Evolutionary conservation across 35 echinoderm and acorn worm genomes (phyloP), one percentile per base, ranked within the genome.

Genomic region (Ptychodera flava): DNA sequence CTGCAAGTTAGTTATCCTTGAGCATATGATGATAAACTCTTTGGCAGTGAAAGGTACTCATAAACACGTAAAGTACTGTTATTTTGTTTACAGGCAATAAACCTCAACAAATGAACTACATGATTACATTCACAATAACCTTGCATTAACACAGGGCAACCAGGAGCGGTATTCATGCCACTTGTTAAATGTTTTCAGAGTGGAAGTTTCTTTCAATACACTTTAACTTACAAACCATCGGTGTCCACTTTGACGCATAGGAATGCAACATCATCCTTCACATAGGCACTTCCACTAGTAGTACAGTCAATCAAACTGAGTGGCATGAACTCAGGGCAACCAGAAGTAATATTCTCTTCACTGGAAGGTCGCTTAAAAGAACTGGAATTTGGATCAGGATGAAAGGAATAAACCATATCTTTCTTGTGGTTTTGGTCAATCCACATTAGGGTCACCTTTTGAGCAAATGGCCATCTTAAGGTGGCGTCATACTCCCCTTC

Each of bases 401-500:
- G 33, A 28, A 81, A 81, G 33, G 80, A 81, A 33, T 81, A 31
- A 1, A 34, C 35, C 1, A 81, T 16, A 28, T 34, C 31, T 32
- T 31, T 15, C 16, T 34, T 34, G 31, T 31, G 33, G 31, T 81
- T 34, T 33, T 81, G 80, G 80, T 81, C 80, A 81, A 81, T 31
- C 15, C 33, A 28, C 6, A 81, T 81, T 34, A 81, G 33, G 31
- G 80, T 81, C 1, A 81, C 95, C 95, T 97, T 97, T 77, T 93
- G 95, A 27, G 79, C 86, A 77, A 97, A 97, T 1, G 95, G 95
- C 95, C 95, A 97, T 15, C 87, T 79, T 27, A 93, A 38, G 81
- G 93, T 35, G 16, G 95, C 89, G 77, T 97, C 95, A 77, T 93
- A 97, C 83, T 93, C 92, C 95, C 95, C 75, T 88, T 91, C 94